Percentiles rank a stretch among this genome's conserved stretches.
phyloP scores from a whole-genome alignment of 2,888 invertebrate species.

The Hermaeophaga mercurialis region DNA sequence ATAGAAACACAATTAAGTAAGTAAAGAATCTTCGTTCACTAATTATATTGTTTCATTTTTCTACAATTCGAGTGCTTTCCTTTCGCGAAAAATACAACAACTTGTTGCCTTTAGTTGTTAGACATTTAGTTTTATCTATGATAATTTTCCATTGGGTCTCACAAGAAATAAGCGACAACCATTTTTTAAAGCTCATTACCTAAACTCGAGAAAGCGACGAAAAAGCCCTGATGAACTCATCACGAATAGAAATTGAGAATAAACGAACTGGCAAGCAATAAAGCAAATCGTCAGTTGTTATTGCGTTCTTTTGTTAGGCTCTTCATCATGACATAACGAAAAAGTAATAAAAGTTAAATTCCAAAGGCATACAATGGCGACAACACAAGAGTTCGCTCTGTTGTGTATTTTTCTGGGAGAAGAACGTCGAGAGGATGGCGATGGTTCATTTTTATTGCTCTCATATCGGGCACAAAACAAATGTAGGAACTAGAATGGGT shows the following conservation, averaged over 20 bases:
- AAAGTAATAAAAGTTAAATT: constrained; percentile 27
- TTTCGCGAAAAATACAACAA: too few relatives aligned
- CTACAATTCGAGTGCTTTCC: too few relatives aligned
- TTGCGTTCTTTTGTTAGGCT: constrained; percentile 19
- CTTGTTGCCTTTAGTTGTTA: too few relatives aligned
- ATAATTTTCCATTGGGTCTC: too few relatives aligned
- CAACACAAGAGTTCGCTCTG: constrained; percentile 9
- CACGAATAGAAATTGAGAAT: constrained; percentile 18
- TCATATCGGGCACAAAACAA: constrained; percentile 12
- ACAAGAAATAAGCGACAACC: too few relatives aligned
- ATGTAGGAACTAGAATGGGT: neutral
- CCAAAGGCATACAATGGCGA: constrained; percentile 12
- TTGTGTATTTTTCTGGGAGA: neutral
- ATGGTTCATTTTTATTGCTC: constrained; percentile 15
- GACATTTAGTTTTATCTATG: too few relatives aligned
- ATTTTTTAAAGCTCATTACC: neutral
- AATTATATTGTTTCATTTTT: too few relatives aligned
- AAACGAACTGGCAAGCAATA: constrained; percentile 26
- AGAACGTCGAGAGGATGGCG: neutral
- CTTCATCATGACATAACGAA: constrained; percentile 13
- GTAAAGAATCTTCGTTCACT: too few relatives aligned
- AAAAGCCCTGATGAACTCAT: constrained; percentile 15
- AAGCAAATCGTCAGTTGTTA: constrained; percentile 21
- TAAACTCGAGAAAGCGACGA: neutral
- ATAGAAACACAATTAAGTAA: too few relatives aligned